Evolutionary conservation across 2,888 invertebrate genomes (phyloP).

Genomic region (Limenitis camilla): DNA sequence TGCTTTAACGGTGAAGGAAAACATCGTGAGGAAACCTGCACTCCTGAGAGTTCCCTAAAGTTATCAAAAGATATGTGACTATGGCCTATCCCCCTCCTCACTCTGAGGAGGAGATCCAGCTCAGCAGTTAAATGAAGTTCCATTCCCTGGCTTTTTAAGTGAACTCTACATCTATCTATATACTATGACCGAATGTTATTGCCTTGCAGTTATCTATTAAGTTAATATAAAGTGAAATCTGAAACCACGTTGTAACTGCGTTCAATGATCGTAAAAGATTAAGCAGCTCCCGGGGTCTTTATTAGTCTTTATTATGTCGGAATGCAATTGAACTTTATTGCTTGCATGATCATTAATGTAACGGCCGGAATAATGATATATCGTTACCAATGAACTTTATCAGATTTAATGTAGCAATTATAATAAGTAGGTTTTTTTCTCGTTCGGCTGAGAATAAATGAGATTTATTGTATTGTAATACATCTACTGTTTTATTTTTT

Average conservation of each 20-base stretch:
- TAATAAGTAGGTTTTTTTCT: conserved; percentile 7
- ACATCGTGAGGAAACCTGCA: too few relatives aligned
- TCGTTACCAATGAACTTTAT: conserved; percentile 25
- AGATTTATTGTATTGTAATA: conserved; percentile 1
- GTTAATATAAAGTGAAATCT: not conserved
- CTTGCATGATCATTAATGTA: conserved; percentile 27
- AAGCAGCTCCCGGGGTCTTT: conserved; percentile 20
- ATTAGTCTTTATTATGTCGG: conserved; percentile 22
- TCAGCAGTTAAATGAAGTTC: too few relatives aligned
- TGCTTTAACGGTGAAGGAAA: too few relatives aligned
- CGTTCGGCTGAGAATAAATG: not conserved
- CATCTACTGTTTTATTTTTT: not conserved
- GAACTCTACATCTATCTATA: too few relatives aligned
- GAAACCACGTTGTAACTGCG: conserved; percentile 10
- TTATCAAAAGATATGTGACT: too few relatives aligned
- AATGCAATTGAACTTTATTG: conserved; percentile 29
- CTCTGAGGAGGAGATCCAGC: too few relatives aligned
- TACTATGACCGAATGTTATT: too few relatives aligned
- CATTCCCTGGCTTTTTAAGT: too few relatives aligned
- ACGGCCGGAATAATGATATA: conserved; percentile 27
- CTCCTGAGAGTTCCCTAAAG: too few relatives aligned
- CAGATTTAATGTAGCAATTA: conserved; percentile 18
- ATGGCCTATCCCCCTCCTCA: too few relatives aligned
- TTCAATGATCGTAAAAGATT: conserved; percentile 19
- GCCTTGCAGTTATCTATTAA: not conserved